phyloP scores from a whole-genome alignment of 2,113 vertebrate species.

The Mesocricetus auratus region DNA sequence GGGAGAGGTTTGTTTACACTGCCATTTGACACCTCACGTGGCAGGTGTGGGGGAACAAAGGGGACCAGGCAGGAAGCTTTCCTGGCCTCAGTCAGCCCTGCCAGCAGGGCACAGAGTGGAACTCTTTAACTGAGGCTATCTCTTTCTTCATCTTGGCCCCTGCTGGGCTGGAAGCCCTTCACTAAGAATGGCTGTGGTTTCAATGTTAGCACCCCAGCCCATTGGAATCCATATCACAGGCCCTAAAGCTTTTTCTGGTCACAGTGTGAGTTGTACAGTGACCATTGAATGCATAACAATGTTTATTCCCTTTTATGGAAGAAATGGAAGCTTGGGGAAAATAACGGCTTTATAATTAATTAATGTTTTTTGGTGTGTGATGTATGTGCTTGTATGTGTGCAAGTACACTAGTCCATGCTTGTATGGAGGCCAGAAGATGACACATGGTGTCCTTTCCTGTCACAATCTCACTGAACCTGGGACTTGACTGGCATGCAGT shows the following conservation, averaged over 20 bases:
- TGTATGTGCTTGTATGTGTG: background rate
- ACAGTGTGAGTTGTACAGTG: background rate
- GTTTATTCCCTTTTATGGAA: background rate
- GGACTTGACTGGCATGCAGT: background rate
- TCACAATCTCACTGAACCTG: too few relatives aligned
- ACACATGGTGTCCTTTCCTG: too few relatives aligned
- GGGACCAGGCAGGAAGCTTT: background rate
- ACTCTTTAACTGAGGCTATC: background rate
- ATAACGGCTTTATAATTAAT: background rate
- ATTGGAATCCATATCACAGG: background rate
- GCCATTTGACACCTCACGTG: background rate
- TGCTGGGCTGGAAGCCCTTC: background rate
- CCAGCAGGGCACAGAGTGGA: background rate
- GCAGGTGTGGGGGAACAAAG: constrained; percentile 34
- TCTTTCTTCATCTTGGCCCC: background rate
- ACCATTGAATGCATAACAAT: background rate
- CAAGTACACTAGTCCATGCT: background rate
- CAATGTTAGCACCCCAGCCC: too few relatives aligned
- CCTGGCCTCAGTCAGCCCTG: background rate
- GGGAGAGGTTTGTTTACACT: background rate
- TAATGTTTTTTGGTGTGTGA: background rate
- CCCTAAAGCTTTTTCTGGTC: background rate
- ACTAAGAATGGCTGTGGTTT: background rate
- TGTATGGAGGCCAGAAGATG: background rate
- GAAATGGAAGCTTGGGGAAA: background rate